These are phyloP conservation scores for Acipenser transmontanus DNA, from an alignment of 2,797 vertebrate genomes.

Conservation along the genomic window DNA sequence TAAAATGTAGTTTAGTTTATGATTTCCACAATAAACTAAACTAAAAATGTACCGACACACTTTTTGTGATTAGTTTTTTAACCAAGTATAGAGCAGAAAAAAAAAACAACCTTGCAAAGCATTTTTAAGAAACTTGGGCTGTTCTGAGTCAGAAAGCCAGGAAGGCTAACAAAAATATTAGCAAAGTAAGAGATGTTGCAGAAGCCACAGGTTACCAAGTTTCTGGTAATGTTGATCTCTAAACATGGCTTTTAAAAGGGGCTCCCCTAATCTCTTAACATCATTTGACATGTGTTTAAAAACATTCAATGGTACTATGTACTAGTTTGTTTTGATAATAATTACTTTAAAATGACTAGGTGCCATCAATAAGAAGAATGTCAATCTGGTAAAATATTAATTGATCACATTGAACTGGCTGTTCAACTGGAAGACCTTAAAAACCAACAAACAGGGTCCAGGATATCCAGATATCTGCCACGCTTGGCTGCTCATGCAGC, in stretches of 20 bases:
- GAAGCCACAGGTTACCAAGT: conserved; percentile 43
- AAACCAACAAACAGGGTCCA: conserved; percentile 2
- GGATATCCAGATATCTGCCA: conserved; percentile 7
- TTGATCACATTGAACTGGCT: neutral
- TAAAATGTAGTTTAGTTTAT: no score
- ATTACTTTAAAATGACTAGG: neutral
- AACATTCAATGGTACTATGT: no score
- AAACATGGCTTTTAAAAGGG: conserved; percentile 20
- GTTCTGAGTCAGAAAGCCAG: conserved; percentile 56
- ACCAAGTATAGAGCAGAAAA: no score
- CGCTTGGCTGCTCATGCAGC: conserved; percentile 31
- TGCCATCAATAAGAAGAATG: neutral
- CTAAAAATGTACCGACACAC: no score
- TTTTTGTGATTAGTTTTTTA: no score
- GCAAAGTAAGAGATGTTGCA: conserved; percentile 62
- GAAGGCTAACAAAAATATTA: conserved; percentile 66
- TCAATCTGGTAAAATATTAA: neutral
- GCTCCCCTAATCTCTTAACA: no score
- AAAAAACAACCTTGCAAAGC: no score
- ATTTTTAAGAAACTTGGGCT: no score
- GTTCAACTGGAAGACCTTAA: conserved; percentile 3
- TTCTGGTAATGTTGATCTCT: conserved; percentile 40
- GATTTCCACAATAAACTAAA: no score
- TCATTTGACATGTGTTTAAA: no score
- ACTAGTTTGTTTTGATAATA: no score